phyloP scores from a whole-genome alignment of 2,797 vertebrate genomes.

The Holocentrus rufus region DNA sequence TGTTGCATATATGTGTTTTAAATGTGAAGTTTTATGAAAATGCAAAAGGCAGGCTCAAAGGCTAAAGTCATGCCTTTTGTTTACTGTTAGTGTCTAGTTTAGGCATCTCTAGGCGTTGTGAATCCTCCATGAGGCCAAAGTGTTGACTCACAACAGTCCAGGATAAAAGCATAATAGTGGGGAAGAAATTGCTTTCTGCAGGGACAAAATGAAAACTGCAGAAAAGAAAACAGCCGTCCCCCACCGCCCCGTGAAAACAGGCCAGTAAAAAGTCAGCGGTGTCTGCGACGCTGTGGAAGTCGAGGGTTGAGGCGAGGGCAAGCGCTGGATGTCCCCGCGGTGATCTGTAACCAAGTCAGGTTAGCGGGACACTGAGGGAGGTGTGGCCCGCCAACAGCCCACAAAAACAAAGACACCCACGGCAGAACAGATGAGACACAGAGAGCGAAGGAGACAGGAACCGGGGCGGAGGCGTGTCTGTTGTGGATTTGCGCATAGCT shows the following conservation, averaged over 20 bases:
- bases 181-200: constrained; percentile 59
- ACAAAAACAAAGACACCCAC: constrained; percentile 26
- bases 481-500: constrained; percentile 28
- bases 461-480: constrained; percentile 8
- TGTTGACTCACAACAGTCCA: constrained; percentile 37
- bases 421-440: constrained; percentile 2
- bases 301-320: constrained; percentile 43
- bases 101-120: constrained; percentile 41
- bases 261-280: constrained; percentile 27
- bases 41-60: constrained; percentile 19
- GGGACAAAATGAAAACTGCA: constrained; percentile 48
- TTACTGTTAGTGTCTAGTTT: constrained; percentile 39
- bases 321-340: constrained; percentile 29
- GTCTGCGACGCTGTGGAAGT: constrained; percentile 17
- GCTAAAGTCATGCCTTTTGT: constrained; percentile 31
- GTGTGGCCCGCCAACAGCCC: constrained; percentile 16
- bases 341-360: constrained; percentile 36
- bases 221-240: constrained; percentile 54
- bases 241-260: constrained; percentile 44
- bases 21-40: constrained; percentile 47
- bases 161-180: constrained; percentile 36
- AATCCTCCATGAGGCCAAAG: constrained; percentile 42
- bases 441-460: not conserved
- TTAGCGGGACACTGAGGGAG: constrained; percentile 24
- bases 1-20: constrained; percentile 34